Percentiles rank a stretch among this genome's conserved stretches.
phyloP scores from a whole-genome alignment of 2,888 invertebrate genomes.

The Hirtodrosophila duncani region DNA sequence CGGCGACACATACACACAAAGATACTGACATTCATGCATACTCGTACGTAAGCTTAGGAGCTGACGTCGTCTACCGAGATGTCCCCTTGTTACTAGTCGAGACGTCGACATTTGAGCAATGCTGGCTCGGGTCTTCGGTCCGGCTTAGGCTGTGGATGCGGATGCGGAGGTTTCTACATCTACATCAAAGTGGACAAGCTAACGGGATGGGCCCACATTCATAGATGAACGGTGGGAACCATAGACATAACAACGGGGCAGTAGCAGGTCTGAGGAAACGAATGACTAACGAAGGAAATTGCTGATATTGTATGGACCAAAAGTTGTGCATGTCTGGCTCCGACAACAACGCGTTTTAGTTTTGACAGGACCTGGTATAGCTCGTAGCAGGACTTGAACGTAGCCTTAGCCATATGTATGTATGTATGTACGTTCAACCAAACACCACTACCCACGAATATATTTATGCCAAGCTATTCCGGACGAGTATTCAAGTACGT shows the following conservation, averaged over 20 bases:
- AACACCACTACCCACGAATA: too few species aligned
- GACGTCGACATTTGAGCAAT: slow-evolving; percentile 40
- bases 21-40: slow-evolving; percentile 37
- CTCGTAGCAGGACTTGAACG: slow-evolving; percentile 24
- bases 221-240: slow-evolving; percentile 48
- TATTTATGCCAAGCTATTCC: slow-evolving; percentile 22
- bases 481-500: slow-evolving; percentile 43
- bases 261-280: slow-evolving; percentile 56
- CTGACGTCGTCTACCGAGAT: slow-evolving; percentile 62
- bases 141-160: slow-evolving; percentile 53
- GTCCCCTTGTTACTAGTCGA: slow-evolving; percentile 62
- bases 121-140: slow-evolving; percentile 21
- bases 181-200: slow-evolving; percentile 68
- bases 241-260: slow-evolving; percentile 53
- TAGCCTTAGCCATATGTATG: slow-evolving; percentile 17
- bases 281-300: slow-evolving; percentile 72
- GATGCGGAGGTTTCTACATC: slow-evolving; percentile 54
- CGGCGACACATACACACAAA: slow-evolving; percentile 30
- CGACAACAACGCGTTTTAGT: slow-evolving; percentile 64
- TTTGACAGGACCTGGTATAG: slow-evolving; percentile 59
- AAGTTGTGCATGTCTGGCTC: slow-evolving; percentile 63
- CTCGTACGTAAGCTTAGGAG: slow-evolving; percentile 49
- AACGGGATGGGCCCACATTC: slow-evolving; percentile 50
- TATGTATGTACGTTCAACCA: slow-evolving; percentile 6
- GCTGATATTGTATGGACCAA: slow-evolving; percentile 68